Conservation (phyloP, 2,797 vertebrate genomes). For the Halcyon chelicuti region DNA sequence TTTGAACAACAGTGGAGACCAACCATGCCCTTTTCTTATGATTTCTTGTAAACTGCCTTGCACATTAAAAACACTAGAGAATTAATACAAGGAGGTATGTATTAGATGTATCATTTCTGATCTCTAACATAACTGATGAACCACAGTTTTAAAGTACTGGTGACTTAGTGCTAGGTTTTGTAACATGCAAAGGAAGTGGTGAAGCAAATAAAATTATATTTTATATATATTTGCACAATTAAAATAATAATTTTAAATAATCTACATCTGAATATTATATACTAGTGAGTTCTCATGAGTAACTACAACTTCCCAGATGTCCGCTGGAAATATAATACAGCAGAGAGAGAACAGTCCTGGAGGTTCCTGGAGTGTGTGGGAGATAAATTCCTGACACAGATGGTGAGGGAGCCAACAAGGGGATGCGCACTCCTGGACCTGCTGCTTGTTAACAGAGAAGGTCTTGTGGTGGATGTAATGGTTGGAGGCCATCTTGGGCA, state of each 20-base stretch:
- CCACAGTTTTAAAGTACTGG: not conserved
- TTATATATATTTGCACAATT: not conserved
- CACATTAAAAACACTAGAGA: not conserved
- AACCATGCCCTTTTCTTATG: not conserved
- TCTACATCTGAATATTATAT: not conserved
- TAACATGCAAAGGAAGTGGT: not conserved
- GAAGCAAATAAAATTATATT: not conserved
- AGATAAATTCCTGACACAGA: too few species aligned
- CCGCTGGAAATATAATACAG: too few species aligned
- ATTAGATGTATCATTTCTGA: not conserved
- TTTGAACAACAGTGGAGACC: not conserved
- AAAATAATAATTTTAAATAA: not conserved
- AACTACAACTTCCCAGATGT: too few species aligned
- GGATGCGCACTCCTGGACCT: too few species aligned
- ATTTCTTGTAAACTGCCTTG: not conserved
- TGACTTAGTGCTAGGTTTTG: not conserved
- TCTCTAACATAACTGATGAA: not conserved
- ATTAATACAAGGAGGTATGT: not conserved
- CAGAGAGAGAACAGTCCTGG: too few species aligned
- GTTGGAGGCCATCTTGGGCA: too few species aligned
- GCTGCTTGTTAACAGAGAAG: too few species aligned
- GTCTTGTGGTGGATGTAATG: too few species aligned
- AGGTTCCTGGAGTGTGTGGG: too few species aligned
- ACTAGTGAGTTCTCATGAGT: too few species aligned
- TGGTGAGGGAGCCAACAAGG: too few species aligned